Evolutionary conservation across 1,140 invertebrate genomes (phyloP), one percentile per base, ranked within the genome.

Genomic region (Microvelia longipes): DNA sequence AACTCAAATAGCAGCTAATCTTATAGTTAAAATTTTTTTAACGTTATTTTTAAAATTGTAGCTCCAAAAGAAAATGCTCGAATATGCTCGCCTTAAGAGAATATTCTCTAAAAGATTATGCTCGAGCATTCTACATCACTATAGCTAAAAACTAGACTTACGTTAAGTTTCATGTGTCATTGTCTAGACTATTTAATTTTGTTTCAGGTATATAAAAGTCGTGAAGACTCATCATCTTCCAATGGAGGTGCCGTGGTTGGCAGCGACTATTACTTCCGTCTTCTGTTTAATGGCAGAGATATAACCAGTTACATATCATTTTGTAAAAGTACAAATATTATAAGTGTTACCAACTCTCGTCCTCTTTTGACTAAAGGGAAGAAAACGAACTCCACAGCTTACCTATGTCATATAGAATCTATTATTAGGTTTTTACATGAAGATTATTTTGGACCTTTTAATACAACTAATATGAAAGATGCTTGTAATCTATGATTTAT

Each of bases 241-340:
- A 80, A 70, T 75, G 78, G 15, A 76, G 80, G 67, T 26, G 68
- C 70, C 11, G 69, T 75, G 62, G 77, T 80, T 60, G 85, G 84
- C 0, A 83, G 85, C 74, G 86, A 88, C 77, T 90, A 88, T 78
- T 90, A 89, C 76, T 92, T 95, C 74, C 84, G 91, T 0, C 80
- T 94, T 0, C 79, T 97, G 27, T 88, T 90, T 72, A 94, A 96
- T 77, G 94, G 94, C 0, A 85, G 86, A 71, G 92, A 94, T 79
- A 85, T 94, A 0, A 97, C 94, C 0, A 84, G 86, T 75, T 84
- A 87, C 71, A 82, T 94, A 25, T 84, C 84, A 66, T 95, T 96
- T 77, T 97, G 93, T 77, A 86, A 83, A 73, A 82, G 82, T 63
- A 79, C 82, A 0, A 78, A 79, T 29, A 76, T 74, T n/a, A 74